Percentiles rank a stretch among this genome's conserved stretches.
These are phyloP conservation scores for Cecidostiba fungosa DNA, from an alignment of 2,888 invertebrate species.

Conservation along the genomic window DNA sequence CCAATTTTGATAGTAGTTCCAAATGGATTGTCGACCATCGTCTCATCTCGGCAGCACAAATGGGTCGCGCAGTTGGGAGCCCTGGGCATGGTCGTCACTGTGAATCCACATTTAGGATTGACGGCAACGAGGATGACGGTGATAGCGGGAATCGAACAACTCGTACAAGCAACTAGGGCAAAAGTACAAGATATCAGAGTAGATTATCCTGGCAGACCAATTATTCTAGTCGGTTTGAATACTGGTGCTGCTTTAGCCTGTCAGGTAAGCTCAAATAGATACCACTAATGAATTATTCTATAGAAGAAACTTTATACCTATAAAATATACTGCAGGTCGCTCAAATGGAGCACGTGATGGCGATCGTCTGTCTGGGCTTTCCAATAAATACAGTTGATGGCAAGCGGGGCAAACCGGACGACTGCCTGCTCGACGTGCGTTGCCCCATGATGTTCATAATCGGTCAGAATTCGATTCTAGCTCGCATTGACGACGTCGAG, in stretches of 20 bases:
- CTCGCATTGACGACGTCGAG: constrained; percentile 88
- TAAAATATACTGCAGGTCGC: constrained; percentile 82
- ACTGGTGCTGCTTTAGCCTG: constrained; percentile 88
- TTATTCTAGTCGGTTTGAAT: constrained; percentile 90
- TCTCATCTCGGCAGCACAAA: constrained; percentile 84
- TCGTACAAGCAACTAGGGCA: constrained; percentile 85
- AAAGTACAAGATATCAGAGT: constrained; percentile 87
- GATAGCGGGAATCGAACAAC: constrained; percentile 83
- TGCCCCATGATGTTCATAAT: constrained; percentile 90
- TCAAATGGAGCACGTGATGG: constrained; percentile 86
- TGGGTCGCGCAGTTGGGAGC: constrained; percentile 87
- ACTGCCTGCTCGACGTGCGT: constrained; percentile 86
- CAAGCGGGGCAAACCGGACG: constrained; percentile 88
- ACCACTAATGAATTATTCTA: neutral
- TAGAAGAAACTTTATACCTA: constrained; percentile 26
- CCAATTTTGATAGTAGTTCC: constrained; percentile 86
- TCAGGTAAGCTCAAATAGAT: constrained; percentile 81
- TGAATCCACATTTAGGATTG: constrained; percentile 82
- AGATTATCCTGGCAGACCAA: constrained; percentile 86
- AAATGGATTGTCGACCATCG: constrained; percentile 79
- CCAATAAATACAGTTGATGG: constrained; percentile 88
- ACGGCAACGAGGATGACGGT: constrained; percentile 80
- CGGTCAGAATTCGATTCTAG: constrained; percentile 87
- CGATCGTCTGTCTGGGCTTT: constrained; percentile 90
- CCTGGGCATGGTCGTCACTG: constrained; percentile 86